Base-by-base conservation (phyloP, 2,888 invertebrate species). In the Acleris laterana region DNA sequence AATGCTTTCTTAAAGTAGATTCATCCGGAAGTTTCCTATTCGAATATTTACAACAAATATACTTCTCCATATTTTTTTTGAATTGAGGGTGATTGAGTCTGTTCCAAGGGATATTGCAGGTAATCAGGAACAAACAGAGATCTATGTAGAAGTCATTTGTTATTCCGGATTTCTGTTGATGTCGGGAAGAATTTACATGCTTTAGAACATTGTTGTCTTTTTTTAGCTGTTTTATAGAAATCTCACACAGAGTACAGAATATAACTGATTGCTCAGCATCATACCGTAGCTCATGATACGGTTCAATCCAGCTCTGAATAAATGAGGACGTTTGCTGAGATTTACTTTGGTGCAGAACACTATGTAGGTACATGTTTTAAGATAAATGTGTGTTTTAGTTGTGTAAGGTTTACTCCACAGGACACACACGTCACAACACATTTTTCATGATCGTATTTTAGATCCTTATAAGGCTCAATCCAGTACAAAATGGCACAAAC, bases 271-370 rank as follows among this genome's bases (percentile, higher is more conserved):
- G 57, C 5, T 28, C 57, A 17, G 57, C 11, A 57, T 57, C 11
- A 25, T 46, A 57, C 25, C n/a, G 7, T 22, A 46, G 17, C 25
- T 46, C 57, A 5, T 22, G 16, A 46, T 57, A 46, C 2, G 46
- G 46, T 57, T 46, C 57, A 44, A 46, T 57, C 57, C 57, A 57
- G 25, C 56, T n/a, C 57, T 57, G 46, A 9, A 57, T 57, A 57
- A 57, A 57, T 4, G 48, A 28, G 11, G 57, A 57, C 1, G n/a
- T 7, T 48, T 48, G 48, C 5, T 13, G 28, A 25, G 57, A 57
- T 57, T 57, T 57, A 32, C 32, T 32, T 32, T 32, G 9, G 32
- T 32, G 32, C 32, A 32, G 25, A 25, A 25, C 25, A 25, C 55
- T 32, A 13, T 38, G 32, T 32, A 13, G 20, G 32, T 6, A 55